phyloP scores from a whole-genome alignment of 2,888 invertebrate species.

The Stenurella melanura region DNA sequence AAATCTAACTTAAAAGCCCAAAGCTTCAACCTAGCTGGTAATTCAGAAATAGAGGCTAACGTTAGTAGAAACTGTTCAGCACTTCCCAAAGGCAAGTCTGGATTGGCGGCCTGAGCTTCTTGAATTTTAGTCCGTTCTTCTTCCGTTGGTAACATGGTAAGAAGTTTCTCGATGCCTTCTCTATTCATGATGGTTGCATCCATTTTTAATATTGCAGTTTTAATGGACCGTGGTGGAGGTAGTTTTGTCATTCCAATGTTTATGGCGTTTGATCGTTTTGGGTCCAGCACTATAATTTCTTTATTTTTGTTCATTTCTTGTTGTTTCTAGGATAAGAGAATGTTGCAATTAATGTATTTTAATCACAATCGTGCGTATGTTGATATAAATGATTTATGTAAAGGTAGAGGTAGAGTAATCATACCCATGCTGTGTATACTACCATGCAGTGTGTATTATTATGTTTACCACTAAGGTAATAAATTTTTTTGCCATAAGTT shows the following conservation, averaged over 20 bases:
- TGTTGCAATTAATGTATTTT: neutral
- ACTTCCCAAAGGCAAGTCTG: conserved; percentile 92
- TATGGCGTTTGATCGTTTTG: conserved; percentile 98
- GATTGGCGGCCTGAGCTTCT: conserved; percentile 94
- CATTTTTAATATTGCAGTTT: conserved; percentile 99
- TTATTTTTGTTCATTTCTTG: conserved; percentile 90
- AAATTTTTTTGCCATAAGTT: neutral
- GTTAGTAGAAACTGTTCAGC: conserved; percentile 99
- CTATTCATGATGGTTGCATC: conserved; percentile 98
- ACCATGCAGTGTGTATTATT: conserved; percentile 26
- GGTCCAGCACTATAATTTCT: conserved; percentile 95
- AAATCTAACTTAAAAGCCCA: conserved; percentile 99
- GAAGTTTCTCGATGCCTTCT: conserved; percentile 98
- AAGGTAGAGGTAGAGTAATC: conserved; percentile 17
- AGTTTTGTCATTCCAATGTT: conserved; percentile 99
- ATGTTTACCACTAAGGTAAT: neutral
- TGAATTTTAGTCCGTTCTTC: conserved; percentile 96
- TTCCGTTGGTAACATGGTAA: conserved; percentile 98
- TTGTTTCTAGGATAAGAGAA: conserved; percentile 79
- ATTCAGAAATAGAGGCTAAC: conserved; percentile 95
- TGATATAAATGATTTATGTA: neutral
- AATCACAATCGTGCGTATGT: neutral
- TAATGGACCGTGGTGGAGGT: conserved; percentile 97
- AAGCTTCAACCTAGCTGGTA: conserved; percentile 92
- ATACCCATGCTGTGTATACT: conserved; percentile 33